A percentile compares a stretch with the other conserved stretches of the same genome.
Conservation (phyloP, 2,797 vertebrate species). For the Phyllotis vaccarum region DNA sequence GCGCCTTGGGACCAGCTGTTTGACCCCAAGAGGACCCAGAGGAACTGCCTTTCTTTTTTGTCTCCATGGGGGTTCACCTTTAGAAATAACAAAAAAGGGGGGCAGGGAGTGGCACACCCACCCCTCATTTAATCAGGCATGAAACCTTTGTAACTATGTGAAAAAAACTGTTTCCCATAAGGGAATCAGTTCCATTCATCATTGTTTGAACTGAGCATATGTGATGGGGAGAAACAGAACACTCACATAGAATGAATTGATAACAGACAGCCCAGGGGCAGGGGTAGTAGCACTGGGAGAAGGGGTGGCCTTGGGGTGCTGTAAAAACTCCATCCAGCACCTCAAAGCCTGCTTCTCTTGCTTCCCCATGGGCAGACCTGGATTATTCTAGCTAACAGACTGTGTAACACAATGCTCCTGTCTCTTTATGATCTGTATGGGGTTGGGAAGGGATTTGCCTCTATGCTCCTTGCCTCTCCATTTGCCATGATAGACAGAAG, state of each 20-base stretch:
- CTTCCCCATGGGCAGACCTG: conserved; percentile 68
- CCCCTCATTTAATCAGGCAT: conserved; percentile 89
- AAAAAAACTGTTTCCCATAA: conserved; percentile 89
- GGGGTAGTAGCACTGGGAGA: not conserved
- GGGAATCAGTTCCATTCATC: conserved; percentile 87
- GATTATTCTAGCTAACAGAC: conserved; percentile 86
- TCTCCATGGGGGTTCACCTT: conserved; percentile 85
- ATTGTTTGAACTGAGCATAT: conserved; percentile 84
- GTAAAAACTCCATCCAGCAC: conserved; percentile 63
- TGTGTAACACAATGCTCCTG: conserved; percentile 82
- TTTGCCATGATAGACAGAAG: conserved; percentile 78
- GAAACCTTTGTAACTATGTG: conserved; percentile 90
- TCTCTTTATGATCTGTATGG: conserved; percentile 66
- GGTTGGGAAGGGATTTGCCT: conserved; percentile 59
- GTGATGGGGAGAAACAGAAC: conserved; percentile 22
- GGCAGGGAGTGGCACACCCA: conserved; percentile 26
- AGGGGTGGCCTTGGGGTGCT: not conserved
- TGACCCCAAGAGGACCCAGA: conserved; percentile 40
- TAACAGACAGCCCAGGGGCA: conserved; percentile 76
- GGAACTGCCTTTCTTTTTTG: conserved; percentile 41
- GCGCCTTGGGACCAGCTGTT: conserved; percentile 40
- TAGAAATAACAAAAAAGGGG: conserved; percentile 74
- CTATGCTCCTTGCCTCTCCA: conserved; percentile 34
- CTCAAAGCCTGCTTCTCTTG: conserved; percentile 76
- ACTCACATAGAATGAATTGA: conserved; percentile 85